Evolutionary conservation across 2,797 vertebrate species (phyloP).

Genomic region (Varecia variegata): DNA sequence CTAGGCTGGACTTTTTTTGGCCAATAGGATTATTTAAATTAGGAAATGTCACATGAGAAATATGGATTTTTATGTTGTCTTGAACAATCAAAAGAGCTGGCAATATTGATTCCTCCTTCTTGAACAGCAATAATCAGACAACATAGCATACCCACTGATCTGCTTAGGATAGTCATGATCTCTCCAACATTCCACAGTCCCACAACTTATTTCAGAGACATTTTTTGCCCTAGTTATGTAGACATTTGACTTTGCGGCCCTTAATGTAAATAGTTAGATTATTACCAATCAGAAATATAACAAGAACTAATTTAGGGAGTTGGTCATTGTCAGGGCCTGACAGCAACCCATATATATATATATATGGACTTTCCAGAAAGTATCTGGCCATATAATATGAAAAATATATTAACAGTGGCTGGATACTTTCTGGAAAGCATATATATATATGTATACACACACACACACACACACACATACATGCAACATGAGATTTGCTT

Average conservation of each 20-base stretch:
- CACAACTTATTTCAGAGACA: neutral
- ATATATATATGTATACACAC: too few species aligned
- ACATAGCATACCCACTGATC: neutral
- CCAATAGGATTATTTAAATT: neutral
- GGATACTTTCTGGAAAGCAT: too few species aligned
- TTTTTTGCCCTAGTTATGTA: neutral
- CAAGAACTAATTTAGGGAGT: neutral
- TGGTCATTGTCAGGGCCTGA: neutral
- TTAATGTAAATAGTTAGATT: neutral
- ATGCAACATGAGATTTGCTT: neutral
- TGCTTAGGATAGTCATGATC: neutral
- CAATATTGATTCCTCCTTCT: neutral
- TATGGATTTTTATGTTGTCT: neutral
- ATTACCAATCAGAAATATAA: neutral
- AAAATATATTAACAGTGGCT: too few species aligned
- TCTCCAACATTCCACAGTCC: neutral
- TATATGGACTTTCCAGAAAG: too few species aligned
- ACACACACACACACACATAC: neutral
- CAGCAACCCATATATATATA: too few species aligned
- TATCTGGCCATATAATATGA: too few species aligned
- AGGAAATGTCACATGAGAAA: neutral
- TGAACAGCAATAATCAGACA: neutral
- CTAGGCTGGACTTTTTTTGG: neutral
- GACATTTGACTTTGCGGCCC: neutral
- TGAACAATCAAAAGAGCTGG: neutral